Evolutionary conservation across 2,888 invertebrate genomes (phyloP), one percentile per base, ranked within the genome.

Genomic region (Ryuthela nishihirai): DNA sequence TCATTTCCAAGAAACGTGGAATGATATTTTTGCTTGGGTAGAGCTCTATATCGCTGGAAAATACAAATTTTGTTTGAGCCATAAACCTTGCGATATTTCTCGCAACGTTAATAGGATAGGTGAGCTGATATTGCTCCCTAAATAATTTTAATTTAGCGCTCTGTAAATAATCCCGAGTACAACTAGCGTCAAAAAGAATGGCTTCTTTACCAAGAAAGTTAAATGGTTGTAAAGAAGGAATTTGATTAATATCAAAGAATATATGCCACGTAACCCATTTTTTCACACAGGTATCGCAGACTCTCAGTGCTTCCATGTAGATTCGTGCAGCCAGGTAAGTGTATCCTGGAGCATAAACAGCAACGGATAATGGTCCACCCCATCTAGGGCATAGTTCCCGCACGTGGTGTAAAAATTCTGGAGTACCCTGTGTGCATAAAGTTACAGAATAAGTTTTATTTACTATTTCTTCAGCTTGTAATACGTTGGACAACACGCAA

Each of bases 221-320:
- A n/a, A n/a, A n/a, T n/a, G n/a, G n/a, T n/a, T n/a, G n/a, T n/a
- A n/a, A n/a, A n/a, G n/a, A n/a, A n/a, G n/a, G n/a, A n/a, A n/a
- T n/a, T n/a, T n/a, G n/a, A n/a, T n/a, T n/a, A n/a, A n/a, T n/a
- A n/a, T n/a, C n/a, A n/a, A n/a, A 91, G 77, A 88, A 90, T 49
- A 92, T 74, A 74, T 92, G 91, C 78, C 92, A 92, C 65, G 90
- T 88, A 73, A 87, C 88, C 72, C 81, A 83, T 70, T 87, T 82
- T 53, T 83, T 81, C 66, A 92, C 81, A 68, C 88, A 79, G 43
- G 84, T 81, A 64, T 76, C 75, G 70, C 86, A 86, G 49, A 77
- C 79, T 67, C 85, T 85, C 34, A 85, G 77, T 12, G 82, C 80
- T 44, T 79, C 76, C 67, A 85, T 77, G 46, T 83, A 76, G 67